These are phyloP conservation scores for Luidia sarsii DNA, from an alignment of 53 echinoderm and acorn worm genomes.

Conservation along the genomic window DNA sequence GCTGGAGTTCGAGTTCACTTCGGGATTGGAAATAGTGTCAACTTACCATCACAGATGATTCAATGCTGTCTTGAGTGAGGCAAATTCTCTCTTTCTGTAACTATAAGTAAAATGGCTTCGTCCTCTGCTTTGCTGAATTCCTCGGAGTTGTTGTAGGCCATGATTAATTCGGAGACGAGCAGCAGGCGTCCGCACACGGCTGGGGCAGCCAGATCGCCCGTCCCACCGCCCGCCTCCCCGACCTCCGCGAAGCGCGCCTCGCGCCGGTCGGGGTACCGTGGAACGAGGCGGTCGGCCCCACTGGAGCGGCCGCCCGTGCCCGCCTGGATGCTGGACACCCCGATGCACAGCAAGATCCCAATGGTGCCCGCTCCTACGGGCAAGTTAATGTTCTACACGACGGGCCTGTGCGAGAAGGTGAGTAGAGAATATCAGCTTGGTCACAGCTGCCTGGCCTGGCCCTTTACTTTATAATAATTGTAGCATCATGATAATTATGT, in stretches of 20 bases:
- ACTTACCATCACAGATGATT: too few relatives aligned
- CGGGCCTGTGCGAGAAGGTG: conserved; percentile 79
- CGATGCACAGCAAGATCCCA: conserved; percentile 86
- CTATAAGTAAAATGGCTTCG: too few relatives aligned
- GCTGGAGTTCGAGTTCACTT: too few relatives aligned
- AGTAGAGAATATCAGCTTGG: neutral
- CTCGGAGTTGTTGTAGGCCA: too few relatives aligned
- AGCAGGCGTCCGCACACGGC: neutral
- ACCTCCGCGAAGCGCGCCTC: neutral
- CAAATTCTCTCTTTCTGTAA: too few relatives aligned
- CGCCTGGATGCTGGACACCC: conserved; percentile 81
- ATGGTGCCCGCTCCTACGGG: conserved; percentile 78
- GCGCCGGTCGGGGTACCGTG: conserved; percentile 2
- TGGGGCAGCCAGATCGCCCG: neutral
- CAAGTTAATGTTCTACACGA: conserved; percentile 74
- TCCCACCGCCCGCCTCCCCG: neutral
- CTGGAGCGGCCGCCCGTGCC: conserved; percentile 72
- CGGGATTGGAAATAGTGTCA: too few relatives aligned
- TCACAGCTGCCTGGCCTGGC: too few relatives aligned
- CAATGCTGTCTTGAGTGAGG: too few relatives aligned
- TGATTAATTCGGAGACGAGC: conserved; percentile 7
- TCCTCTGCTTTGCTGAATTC: too few relatives aligned
- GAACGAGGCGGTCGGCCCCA: conserved; percentile 34
- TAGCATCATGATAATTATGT: too few relatives aligned
- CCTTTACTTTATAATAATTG: too few relatives aligned